Conservation (phyloP, 1,140 invertebrate species). For the Artemia franciscana region DNA sequence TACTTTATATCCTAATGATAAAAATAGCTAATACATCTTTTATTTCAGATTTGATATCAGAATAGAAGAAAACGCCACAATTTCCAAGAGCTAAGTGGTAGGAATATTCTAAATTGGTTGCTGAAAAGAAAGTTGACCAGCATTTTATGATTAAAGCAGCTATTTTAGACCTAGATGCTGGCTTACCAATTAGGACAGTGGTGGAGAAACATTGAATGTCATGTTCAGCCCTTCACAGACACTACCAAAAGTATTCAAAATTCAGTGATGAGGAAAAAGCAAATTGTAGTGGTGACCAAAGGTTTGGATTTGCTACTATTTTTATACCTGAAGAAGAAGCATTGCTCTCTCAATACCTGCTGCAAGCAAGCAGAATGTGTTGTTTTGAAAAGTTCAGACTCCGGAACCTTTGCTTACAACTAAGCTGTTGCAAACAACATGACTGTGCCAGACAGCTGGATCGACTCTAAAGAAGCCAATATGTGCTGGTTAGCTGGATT, state of each 20-base stretch:
- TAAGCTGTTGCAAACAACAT: not conserved
- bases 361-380: not conserved
- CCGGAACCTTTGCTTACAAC: not conserved
- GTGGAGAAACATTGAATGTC: not conserved
- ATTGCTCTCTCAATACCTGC: not conserved
- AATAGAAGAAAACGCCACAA: not conserved
- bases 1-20: not conserved
- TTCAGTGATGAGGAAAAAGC: not conserved
- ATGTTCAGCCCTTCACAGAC: not conserved
- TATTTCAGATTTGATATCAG: not conserved
- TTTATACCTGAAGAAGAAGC: not conserved
- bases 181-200: not conserved
- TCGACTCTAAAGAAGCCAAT: conserved; percentile 1
- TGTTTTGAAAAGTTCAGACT: not conserved
- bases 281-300: not conserved
- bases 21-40: not conserved
- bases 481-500: not conserved
- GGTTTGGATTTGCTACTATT: not conserved
- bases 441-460: not conserved
- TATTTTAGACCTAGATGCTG: not conserved
- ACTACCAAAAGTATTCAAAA: not conserved
- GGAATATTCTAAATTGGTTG: not conserved
- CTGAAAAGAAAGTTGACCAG: not conserved
- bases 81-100: not conserved
- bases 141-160: not conserved